phyloP scores from a whole-genome alignment of 2,113 vertebrate genomes.

The Neolamprologus hecqui region DNA sequence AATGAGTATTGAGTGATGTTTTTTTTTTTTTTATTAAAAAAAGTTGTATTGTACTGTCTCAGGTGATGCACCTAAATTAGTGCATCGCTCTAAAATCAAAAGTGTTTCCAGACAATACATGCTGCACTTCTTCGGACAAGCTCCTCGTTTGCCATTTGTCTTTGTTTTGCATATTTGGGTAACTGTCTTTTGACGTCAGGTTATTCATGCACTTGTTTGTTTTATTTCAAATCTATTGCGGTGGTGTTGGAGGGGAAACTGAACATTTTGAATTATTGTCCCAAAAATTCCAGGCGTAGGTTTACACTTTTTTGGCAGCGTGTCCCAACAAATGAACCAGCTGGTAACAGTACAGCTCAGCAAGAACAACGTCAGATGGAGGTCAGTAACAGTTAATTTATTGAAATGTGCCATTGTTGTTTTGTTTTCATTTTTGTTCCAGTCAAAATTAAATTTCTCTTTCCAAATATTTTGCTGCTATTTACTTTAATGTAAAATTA shows the following conservation, averaged over 20 bases:
- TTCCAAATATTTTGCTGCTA: neutral
- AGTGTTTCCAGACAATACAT: neutral
- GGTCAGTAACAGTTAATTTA: neutral
- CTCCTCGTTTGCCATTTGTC: neutral
- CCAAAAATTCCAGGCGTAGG: neutral
- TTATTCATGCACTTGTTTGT: neutral
- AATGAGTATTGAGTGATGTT: neutral
- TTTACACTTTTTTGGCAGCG: neutral
- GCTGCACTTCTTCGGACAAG: neutral
- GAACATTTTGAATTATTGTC: neutral
- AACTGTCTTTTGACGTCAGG: rapidly evolving
- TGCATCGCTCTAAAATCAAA: neutral
- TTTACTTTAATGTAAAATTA: neutral
- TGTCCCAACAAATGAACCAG: neutral
- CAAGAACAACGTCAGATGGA: neutral
- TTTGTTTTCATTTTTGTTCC: neutral
- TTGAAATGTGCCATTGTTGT: neutral
- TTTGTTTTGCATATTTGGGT: neutral
- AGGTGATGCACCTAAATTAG: neutral
- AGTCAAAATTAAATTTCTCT: neutral
- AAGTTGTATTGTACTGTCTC: neutral
- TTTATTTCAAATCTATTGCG: neutral
- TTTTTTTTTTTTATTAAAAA: neutral
- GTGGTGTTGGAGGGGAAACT: neutral
- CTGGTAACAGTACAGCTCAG: neutral